A percentile compares a stretch with the other conserved stretches of the same genome.
Conservation (phyloP, 2,113 vertebrate species). For the Tenrec ecaudatus region DNA sequence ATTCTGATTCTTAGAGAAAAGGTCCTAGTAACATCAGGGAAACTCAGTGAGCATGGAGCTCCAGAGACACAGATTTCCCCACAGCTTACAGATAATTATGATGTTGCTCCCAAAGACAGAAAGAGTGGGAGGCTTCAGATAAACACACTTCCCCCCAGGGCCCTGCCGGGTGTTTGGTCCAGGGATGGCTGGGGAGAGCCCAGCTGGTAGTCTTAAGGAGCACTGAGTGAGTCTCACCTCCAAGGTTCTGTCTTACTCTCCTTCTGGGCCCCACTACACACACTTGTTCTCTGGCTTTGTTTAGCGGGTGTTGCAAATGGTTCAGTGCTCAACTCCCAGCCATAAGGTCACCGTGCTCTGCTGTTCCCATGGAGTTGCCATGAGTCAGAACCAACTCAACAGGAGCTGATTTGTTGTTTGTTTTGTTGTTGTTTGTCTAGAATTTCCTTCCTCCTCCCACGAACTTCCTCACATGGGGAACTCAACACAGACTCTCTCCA, state of each 20-base stretch:
- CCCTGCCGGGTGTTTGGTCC: too few species aligned
- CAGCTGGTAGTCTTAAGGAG: not conserved
- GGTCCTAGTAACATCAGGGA: constrained; percentile 1
- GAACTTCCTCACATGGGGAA: not conserved
- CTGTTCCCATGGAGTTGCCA: not conserved
- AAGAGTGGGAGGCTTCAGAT: not conserved
- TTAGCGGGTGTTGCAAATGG: not conserved
- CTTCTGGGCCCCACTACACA: not conserved
- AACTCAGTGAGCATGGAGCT: not conserved
- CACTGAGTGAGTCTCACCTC: not conserved
- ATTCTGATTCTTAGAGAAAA: constrained; percentile 36
- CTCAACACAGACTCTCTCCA: not conserved
- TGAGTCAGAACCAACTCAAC: not conserved
- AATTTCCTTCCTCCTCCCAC: not conserved
- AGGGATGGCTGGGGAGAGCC: not conserved
- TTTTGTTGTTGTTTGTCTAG: not conserved
- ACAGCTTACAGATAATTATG: constrained; percentile 14
- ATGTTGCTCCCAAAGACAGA: not conserved
- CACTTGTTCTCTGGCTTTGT: not conserved
- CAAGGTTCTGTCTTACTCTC: not conserved
- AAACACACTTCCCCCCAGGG: not conserved
- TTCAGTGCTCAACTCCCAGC: not conserved
- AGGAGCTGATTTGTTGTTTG: not conserved
- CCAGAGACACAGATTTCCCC: constrained; percentile 44
- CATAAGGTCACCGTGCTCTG: not conserved